phyloP scores from a whole-genome alignment of 1,140 invertebrate species.

The Habropoda laboriosa region DNA sequence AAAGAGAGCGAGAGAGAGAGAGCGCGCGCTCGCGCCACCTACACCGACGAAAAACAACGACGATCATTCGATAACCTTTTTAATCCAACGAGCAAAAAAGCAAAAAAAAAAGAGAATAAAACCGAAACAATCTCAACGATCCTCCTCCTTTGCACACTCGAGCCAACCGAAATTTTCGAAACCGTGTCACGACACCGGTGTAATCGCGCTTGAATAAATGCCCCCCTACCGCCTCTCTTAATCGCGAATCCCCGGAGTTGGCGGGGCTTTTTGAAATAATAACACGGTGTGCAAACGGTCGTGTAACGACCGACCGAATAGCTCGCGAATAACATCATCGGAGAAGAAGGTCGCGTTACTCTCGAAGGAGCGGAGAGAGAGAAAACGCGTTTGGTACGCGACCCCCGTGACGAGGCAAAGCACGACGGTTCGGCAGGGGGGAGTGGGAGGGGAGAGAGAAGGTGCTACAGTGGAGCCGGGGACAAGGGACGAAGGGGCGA shows the following conservation, averaged over 20 bases:
- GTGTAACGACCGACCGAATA: neutral
- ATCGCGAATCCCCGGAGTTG: neutral
- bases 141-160: neutral
- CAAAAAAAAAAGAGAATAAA: too few relatives aligned
- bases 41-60: neutral
- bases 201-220: slow-evolving; percentile 1
- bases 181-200: too few relatives aligned
- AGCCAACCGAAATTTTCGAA: neutral
- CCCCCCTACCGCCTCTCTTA: neutral
- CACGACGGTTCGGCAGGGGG: too few relatives aligned
- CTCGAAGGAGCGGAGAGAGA: neutral
- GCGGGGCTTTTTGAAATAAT: slow-evolving; percentile 31
- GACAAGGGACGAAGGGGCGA: neutral
- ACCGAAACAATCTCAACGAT: neutral
- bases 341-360: neutral
- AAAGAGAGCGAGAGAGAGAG: neutral
- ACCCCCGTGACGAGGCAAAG: neutral
- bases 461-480: too few relatives aligned
- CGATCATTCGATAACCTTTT: too few relatives aligned
- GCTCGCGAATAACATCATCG: neutral
- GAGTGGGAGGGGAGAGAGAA: too few relatives aligned
- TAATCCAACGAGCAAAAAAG: too few relatives aligned
- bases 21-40: neutral
- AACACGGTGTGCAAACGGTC: neutral
- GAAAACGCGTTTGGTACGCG: neutral